Conservation (phyloP, 2,888 invertebrate genomes). For the Drosophila diplacantha region DNA sequence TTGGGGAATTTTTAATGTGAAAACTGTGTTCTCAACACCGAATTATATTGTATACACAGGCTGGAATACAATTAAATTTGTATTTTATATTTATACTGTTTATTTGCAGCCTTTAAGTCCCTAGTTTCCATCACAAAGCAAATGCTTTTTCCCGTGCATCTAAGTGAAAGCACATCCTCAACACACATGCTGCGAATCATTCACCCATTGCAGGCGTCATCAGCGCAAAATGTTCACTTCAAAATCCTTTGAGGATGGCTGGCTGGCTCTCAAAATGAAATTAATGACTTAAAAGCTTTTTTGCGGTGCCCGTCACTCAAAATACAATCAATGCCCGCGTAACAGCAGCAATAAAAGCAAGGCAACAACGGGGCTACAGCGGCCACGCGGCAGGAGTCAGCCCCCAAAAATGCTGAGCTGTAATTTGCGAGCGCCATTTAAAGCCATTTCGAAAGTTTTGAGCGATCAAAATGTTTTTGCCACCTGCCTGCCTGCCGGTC, state of each 20-base stretch:
- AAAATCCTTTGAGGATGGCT: constrained; percentile 63
- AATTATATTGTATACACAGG: background rate
- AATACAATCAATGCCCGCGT: constrained; percentile 63
- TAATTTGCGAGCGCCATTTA: constrained; percentile 49
- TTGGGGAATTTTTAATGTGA: constrained; percentile 28
- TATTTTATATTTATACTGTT: background rate
- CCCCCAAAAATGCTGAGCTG: constrained; percentile 37
- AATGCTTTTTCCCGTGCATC: background rate
- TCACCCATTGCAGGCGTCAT: constrained; percentile 36
- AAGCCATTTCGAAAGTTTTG: constrained; percentile 50
- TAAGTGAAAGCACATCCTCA: background rate
- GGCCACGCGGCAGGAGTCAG: constrained; percentile 4
- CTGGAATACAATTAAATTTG: background rate
- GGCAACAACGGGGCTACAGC: constrained; percentile 22
- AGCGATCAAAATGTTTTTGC: constrained; percentile 53
- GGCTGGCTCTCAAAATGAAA: constrained; percentile 52
- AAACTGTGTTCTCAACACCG: background rate
- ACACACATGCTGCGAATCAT: constrained; percentile 9
- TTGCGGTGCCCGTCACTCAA: constrained; percentile 72
- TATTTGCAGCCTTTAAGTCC: background rate
- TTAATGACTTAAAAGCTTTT: constrained; percentile 76
- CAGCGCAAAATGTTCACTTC: constrained; percentile 55
- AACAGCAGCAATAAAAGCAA: constrained; percentile 40
- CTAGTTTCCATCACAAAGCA: background rate
- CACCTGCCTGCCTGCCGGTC: constrained; percentile 20